Evolutionary conservation across 1,140 invertebrate species (phyloP).

Genomic region (Papilio aristodemus): DNA sequence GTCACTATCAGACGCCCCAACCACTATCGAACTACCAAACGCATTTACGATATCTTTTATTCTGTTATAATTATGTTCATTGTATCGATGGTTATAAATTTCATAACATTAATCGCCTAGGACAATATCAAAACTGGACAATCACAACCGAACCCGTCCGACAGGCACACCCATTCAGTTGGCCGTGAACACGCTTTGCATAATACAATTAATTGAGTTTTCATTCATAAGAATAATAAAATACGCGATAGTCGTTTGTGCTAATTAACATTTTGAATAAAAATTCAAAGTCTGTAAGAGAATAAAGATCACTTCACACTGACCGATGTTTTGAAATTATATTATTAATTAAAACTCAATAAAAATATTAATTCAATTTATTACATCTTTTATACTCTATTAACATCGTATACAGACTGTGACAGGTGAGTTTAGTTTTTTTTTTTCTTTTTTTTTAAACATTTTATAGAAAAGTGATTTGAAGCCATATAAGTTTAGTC

Average conservation of each 20-base stretch:
- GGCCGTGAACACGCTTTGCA: conserved; percentile 15
- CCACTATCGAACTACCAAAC: too few species aligned
- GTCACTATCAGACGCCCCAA: conserved; percentile 17
- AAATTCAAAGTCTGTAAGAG: conserved; percentile 12
- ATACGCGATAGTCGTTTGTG: conserved; percentile 21
- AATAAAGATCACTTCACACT: conserved; percentile 8
- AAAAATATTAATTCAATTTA: too few species aligned
- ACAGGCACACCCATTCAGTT: conserved; percentile 22
- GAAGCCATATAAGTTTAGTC: too few species aligned
- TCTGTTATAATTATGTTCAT: too few species aligned
- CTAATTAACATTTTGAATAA: conserved; percentile 29
- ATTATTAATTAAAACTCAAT: too few species aligned
- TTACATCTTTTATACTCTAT: too few species aligned
- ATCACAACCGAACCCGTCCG: background rate
- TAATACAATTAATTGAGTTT: conserved; percentile 19
- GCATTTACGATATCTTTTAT: too few species aligned
- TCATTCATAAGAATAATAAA: conserved; percentile 34
- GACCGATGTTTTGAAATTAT: background rate
- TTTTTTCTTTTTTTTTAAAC: too few species aligned
- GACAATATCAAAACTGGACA: conserved; percentile 13
- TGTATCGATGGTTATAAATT: too few species aligned
- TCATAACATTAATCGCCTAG: conserved; percentile 9
- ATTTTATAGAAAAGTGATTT: too few species aligned
- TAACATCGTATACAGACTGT: too few species aligned
- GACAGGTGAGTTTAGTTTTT: too few species aligned